These are phyloP conservation scores for Catostomus latipinnis DNA, from an alignment of 2,797 vertebrate species.

Conservation along the genomic window DNA sequence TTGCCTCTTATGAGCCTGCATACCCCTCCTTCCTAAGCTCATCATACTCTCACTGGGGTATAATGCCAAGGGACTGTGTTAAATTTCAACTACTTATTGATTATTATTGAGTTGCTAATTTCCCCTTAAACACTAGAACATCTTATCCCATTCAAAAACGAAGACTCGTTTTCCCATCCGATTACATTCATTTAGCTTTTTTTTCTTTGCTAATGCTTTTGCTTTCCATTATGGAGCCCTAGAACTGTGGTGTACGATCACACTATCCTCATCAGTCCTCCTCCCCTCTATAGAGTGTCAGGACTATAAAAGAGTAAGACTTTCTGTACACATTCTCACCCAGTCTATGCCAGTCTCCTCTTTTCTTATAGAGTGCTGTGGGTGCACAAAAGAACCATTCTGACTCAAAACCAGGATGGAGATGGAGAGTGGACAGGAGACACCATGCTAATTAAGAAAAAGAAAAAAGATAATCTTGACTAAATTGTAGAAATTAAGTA, in stretches of 20 bases:
- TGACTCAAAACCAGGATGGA: constrained; percentile 50
- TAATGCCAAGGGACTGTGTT: constrained; percentile 72
- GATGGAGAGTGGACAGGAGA: constrained; percentile 49
- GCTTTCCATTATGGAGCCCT: constrained; percentile 53
- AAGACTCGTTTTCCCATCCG: constrained; percentile 48
- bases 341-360: constrained; percentile 52
- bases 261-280: constrained; percentile 73
- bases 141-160: constrained; percentile 31
- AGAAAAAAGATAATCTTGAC: too few species aligned
- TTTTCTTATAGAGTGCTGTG: constrained; percentile 52
- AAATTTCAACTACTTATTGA: constrained; percentile 61
- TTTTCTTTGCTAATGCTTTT: constrained; percentile 59
- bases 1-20: constrained; percentile 46
- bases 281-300: constrained; percentile 78
- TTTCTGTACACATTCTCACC: constrained; percentile 37
- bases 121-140: constrained; percentile 36
- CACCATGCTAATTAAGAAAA: constrained; percentile 15
- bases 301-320: constrained; percentile 60
- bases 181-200: constrained; percentile 53
- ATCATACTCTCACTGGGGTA: constrained; percentile 69
- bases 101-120: constrained; percentile 39
- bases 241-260: constrained; percentile 47
- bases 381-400: constrained; percentile 49
- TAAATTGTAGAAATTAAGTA: too few species aligned
- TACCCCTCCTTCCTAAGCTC: constrained; percentile 70